A percentile compares a stretch with the other conserved stretches of the same genome.
phyloP scores from a whole-genome alignment of 2,797 vertebrate genomes.

The Chiroxiphia lanceolata region DNA sequence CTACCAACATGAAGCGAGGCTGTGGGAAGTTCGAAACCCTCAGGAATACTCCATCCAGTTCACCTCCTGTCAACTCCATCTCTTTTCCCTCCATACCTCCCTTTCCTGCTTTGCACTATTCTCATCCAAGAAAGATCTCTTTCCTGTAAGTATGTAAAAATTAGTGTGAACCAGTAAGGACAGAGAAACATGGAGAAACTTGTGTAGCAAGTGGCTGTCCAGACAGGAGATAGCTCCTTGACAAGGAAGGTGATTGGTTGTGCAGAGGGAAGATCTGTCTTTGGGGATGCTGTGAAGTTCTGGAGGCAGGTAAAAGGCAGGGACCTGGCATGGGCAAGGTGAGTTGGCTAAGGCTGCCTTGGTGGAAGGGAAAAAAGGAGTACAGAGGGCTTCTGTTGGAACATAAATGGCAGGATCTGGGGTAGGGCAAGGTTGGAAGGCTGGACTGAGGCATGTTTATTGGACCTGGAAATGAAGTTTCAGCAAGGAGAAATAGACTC shows the following conservation, averaged over 20 bases:
- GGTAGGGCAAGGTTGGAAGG: background rate
- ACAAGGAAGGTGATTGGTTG: background rate
- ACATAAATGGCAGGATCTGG: background rate
- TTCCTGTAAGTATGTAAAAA: background rate
- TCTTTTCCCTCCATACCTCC: background rate
- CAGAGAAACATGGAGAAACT: background rate
- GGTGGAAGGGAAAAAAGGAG: background rate
- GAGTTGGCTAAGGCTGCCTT: background rate
- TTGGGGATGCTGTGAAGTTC: background rate
- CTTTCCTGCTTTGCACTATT: background rate
- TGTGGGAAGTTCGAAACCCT: background rate
- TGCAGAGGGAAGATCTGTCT: background rate
- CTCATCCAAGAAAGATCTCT: background rate
- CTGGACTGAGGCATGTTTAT: background rate
- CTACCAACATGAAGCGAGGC: background rate
- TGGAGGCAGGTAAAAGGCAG: background rate
- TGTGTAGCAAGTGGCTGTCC: fast-evolving
- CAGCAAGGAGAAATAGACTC: background rate
- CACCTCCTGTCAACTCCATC: background rate
- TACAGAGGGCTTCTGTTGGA: background rate
- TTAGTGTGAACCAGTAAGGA: background rate
- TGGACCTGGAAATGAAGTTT: background rate
- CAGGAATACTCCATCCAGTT: background rate
- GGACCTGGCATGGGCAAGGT: background rate
- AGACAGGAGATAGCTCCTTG: background rate